Conservation (phyloP, 1,140 invertebrate genomes). For the Dreissena polymorpha region DNA sequence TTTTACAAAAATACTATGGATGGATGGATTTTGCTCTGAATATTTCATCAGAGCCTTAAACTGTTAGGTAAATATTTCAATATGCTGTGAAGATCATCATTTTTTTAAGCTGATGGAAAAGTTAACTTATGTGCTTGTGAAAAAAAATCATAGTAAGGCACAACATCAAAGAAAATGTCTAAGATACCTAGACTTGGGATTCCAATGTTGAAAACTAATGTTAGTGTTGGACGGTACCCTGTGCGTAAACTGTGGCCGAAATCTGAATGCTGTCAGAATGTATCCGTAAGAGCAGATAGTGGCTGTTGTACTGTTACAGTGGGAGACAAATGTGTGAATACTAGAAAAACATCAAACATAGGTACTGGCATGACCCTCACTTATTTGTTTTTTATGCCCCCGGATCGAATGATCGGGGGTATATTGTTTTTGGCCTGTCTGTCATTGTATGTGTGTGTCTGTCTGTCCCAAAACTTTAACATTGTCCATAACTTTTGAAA, state of each 20-base stretch:
- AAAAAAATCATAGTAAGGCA: neutral
- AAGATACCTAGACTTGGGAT: constrained; percentile 31
- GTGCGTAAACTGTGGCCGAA: constrained; percentile 12
- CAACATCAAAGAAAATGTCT: neutral
- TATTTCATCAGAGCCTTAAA: neutral
- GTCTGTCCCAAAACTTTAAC: too few species aligned
- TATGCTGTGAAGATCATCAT: neutral
- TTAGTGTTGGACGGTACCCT: constrained; percentile 26
- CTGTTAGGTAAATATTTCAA: neutral
- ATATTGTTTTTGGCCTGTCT: too few species aligned
- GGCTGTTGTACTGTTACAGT: constrained; percentile 13
- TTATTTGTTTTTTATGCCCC: too few species aligned
- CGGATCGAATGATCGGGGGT: too few species aligned
- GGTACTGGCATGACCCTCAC: neutral
- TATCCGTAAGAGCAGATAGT: constrained; percentile 12
- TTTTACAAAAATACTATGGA: neutral
- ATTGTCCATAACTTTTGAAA: too few species aligned
- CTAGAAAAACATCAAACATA: neutral
- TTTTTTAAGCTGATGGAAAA: neutral
- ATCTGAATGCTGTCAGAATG: neutral
- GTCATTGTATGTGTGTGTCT: too few species aligned
- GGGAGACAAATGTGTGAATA: neutral
- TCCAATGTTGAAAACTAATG: constrained; percentile 41
- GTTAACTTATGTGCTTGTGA: neutral
- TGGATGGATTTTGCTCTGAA: neutral